Evolutionary conservation across 2,113 vertebrate genomes (phyloP).

Genomic region (Anser cygnoides): DNA sequence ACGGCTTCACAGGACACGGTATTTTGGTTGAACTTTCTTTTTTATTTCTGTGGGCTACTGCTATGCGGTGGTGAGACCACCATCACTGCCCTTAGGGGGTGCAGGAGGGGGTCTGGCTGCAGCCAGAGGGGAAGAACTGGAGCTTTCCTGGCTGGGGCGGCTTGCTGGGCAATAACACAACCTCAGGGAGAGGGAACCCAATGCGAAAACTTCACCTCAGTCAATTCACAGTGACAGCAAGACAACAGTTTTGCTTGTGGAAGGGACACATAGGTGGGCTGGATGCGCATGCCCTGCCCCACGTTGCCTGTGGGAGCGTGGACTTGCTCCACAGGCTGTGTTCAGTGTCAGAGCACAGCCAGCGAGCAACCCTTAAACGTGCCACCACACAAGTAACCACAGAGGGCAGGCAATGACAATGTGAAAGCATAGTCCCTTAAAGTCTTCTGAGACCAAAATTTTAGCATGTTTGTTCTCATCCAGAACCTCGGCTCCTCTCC

Average conservation of each 20-base stretch:
- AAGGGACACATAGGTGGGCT: neutral
- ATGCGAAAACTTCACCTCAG: neutral
- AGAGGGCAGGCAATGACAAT: neutral
- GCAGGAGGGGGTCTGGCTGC: neutral
- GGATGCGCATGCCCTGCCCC: accelerated
- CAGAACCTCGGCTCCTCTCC: neutral
- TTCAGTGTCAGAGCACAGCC: neutral
- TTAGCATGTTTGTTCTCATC: neutral
- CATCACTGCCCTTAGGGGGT: neutral
- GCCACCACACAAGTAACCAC: neutral
- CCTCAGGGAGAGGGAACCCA: neutral
- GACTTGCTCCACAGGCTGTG: neutral
- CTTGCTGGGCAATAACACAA: neutral
- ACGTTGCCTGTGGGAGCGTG: neutral
- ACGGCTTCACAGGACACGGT: neutral
- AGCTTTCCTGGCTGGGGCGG: neutral
- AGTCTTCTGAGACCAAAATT: neutral
- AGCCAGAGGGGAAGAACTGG: neutral
- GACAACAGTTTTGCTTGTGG: neutral
- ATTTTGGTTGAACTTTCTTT: too few relatives aligned
- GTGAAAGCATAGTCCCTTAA: neutral
- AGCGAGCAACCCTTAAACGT: neutral
- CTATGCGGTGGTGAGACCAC: accelerated
- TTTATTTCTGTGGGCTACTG: neutral
- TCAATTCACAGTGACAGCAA: accelerated